Conservation (phyloP, 2,797 vertebrate species). For the Liparis tanakae region DNA sequence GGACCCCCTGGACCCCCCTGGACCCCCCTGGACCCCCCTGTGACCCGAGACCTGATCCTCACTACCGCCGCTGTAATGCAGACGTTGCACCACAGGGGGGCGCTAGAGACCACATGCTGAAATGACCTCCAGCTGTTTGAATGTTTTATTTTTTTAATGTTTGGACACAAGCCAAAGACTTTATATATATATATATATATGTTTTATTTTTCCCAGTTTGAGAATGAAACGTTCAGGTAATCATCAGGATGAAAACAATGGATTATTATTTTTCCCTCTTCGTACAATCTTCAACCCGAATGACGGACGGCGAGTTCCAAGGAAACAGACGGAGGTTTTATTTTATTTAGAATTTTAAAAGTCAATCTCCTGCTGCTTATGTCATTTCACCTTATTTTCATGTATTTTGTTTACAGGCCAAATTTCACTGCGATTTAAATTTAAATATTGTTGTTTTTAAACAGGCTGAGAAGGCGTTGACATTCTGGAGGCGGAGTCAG, state of each 20-base stretch:
- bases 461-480: constrained; percentile 57
- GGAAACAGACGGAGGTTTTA: constrained; percentile 43
- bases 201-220: constrained; percentile 34
- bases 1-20: neutral
- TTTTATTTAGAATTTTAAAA: constrained; percentile 49
- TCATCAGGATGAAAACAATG: constrained; percentile 35
- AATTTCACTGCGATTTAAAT: constrained; percentile 36
- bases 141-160: constrained; percentile 59
- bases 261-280: constrained; percentile 22
- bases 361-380: constrained; percentile 61
- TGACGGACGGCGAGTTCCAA: constrained; percentile 34
- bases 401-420: constrained; percentile 77
- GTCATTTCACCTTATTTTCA: constrained; percentile 46
- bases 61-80: constrained; percentile 42
- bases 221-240: constrained; percentile 45
- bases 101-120: neutral
- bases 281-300: constrained; percentile 72
- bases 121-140: constrained; percentile 51
- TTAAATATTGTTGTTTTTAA: neutral
- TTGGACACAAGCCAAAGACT: constrained; percentile 75
- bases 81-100: constrained; percentile 57
- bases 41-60: constrained; percentile 9
- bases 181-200: neutral
- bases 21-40: neutral
- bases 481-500: constrained; percentile 72